Evolutionary conservation across 2,888 invertebrate genomes (phyloP).

Genomic region (Drosophila limbata): DNA sequence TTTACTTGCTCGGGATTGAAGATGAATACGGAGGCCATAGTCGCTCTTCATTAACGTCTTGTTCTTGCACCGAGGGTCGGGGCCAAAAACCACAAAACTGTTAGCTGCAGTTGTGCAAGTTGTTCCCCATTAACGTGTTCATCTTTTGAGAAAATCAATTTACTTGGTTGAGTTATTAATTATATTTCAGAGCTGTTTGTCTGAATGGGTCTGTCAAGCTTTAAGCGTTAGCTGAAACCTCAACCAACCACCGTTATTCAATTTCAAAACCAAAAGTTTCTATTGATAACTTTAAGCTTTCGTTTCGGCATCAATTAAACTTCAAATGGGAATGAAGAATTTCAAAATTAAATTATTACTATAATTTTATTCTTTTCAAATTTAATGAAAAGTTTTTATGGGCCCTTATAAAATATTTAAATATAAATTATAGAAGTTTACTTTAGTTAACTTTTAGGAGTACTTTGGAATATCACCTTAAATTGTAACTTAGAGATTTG

Average conservation of each 20-base stretch:
- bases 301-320: neutral
- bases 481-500: neutral
- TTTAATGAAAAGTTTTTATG: too few relatives aligned
- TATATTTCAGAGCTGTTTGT: neutral
- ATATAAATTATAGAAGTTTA: too few relatives aligned
- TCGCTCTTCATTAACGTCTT: conserved; percentile 45
- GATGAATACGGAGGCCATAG: conserved; percentile 12
- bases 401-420: too few relatives aligned
- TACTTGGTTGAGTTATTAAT: conserved; percentile 13
- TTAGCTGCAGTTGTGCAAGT: conserved; percentile 37
- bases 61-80: conserved; percentile 29
- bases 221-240: conserved; percentile 33
- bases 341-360: too few relatives aligned
- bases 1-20: conserved; percentile 52
- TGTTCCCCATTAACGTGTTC: conserved; percentile 21
- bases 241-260: conserved; percentile 45
- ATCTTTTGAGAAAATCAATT: conserved; percentile 26
- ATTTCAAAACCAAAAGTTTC: conserved; percentile 50
- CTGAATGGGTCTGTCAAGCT: conserved; percentile 33
- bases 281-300: conserved; percentile 17
- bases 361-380: neutral
- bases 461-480: too few relatives aligned
- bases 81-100: conserved; percentile 43
- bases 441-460: too few relatives aligned
- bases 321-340: neutral